Evolutionary conservation across 1,140 invertebrate genomes (phyloP).

Genomic region (Drepana arcuata): DNA sequence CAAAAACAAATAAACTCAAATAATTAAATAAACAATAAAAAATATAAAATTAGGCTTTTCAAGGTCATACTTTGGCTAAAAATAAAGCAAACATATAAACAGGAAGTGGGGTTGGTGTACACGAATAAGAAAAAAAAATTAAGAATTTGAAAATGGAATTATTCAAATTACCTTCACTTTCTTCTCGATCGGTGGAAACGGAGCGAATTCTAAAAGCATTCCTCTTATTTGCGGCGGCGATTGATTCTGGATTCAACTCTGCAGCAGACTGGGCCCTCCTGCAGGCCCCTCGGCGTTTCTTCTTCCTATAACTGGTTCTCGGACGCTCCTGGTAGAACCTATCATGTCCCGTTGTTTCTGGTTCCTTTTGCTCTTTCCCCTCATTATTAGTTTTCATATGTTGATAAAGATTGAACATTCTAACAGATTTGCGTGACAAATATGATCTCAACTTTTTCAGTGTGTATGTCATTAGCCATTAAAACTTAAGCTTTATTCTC

Average conservation of each 20-base stretch:
- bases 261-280: constrained; percentile 81
- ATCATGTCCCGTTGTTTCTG: constrained; percentile 81
- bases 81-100: neutral
- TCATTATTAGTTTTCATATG: constrained; percentile 76
- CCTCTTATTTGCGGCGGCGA: constrained; percentile 76
- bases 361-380: constrained; percentile 73
- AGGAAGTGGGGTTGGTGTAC: constrained; percentile 3
- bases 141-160: no score
- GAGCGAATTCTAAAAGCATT: constrained; percentile 73
- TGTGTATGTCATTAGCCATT: constrained; percentile 24
- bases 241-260: constrained; percentile 78
- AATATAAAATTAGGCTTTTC: no score
- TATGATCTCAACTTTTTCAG: constrained; percentile 18
- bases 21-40: constrained; percentile 5
- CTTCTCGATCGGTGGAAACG: constrained; percentile 66
- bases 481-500: no score
- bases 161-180: constrained; percentile 68
- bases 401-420: constrained; percentile 86
- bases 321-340: constrained; percentile 80
- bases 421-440: constrained; percentile 20
- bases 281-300: constrained; percentile 71
- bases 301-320: constrained; percentile 71
- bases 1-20: constrained; percentile 19
- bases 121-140: constrained; percentile 4
- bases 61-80: neutral